A percentile compares a stretch with the other conserved stretches of the same genome.
Conservation (phyloP, 1,140 invertebrate genomes). For the Cyphomyrmex costatus region DNA sequence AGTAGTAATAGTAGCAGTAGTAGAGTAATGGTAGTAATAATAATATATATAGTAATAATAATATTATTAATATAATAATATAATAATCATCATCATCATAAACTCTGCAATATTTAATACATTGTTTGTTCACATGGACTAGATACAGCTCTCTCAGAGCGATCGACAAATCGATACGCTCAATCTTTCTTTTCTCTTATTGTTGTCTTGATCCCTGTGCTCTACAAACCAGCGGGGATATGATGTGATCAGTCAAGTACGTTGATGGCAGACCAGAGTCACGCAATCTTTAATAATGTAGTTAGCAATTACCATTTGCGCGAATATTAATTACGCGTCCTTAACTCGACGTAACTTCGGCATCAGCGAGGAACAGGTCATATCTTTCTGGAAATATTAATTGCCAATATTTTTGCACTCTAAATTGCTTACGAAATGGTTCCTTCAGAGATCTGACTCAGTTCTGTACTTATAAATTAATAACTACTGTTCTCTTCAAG, state of each 20-base stretch:
- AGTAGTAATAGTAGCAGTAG: constrained; percentile 31
- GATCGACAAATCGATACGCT: constrained; percentile 65
- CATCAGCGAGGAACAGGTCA: constrained; percentile 17
- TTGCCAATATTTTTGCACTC: neutral
- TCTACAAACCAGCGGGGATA: constrained; percentile 34
- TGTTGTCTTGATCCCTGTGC: constrained; percentile 61
- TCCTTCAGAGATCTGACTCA: constrained; percentile 1
- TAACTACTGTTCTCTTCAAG: neutral
- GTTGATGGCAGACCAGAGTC: constrained; percentile 55
- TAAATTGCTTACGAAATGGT: constrained; percentile 14
- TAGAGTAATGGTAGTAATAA: neutral
- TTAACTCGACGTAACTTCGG: constrained; percentile 18
- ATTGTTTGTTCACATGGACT: constrained; percentile 84
- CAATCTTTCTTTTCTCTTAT: constrained; percentile 46
- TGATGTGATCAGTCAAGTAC: constrained; percentile 65
- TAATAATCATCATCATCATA: constrained; percentile 80
- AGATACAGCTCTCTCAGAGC: constrained; percentile 80
- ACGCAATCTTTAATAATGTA: constrained; percentile 43
- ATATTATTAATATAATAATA: constrained; percentile 50
- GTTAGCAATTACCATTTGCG: constrained; percentile 38
- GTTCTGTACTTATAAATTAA: constrained; percentile 18
- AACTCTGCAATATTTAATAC: constrained; percentile 84
- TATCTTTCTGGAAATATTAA: constrained; percentile 20
- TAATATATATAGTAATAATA: neutral
- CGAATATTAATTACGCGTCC: neutral